Conservation (phyloP, 2,888 invertebrate species). For the Cryptus viduatorius region DNA sequence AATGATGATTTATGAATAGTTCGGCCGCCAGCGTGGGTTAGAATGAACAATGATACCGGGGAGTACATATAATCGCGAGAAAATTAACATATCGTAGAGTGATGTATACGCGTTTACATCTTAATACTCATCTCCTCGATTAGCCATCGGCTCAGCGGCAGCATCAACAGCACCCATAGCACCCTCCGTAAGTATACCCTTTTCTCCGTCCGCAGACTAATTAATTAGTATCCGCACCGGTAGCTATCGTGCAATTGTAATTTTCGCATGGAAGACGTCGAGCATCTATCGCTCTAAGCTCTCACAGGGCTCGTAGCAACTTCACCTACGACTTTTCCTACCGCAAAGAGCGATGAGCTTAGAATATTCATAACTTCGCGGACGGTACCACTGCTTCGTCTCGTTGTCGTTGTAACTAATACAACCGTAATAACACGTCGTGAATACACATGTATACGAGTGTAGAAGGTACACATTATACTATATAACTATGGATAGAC, state of each 20-base stretch:
- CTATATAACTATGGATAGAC: constrained; percentile 47
- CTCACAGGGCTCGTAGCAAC: background rate
- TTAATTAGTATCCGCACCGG: constrained; percentile 74
- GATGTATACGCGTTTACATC: constrained; percentile 60
- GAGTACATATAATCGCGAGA: constrained; percentile 20
- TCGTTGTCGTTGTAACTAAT: constrained; percentile 3
- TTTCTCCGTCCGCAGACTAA: constrained; percentile 69
- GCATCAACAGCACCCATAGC: background rate
- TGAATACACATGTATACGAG: background rate
- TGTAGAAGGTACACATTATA: constrained; percentile 36
- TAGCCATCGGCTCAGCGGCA: constrained; percentile 6
- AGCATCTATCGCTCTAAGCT: constrained; percentile 20
- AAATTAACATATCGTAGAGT: constrained; percentile 57
- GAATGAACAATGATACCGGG: constrained; percentile 58
- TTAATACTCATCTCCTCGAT: constrained; percentile 57
- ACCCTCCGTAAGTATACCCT: constrained; percentile 8
- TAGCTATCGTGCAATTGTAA: constrained; percentile 66
- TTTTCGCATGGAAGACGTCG: constrained; percentile 62
- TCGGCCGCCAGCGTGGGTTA: constrained; percentile 49
- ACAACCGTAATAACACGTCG: background rate
- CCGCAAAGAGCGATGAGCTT: background rate
- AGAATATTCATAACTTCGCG: constrained; percentile 62
- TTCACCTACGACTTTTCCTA: constrained; percentile 24
- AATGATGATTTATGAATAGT: constrained; percentile 37
- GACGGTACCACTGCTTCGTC: constrained; percentile 3